Percentiles rank a stretch among this genome's conserved stretches.
Evolutionary conservation across 2,797 vertebrate species (phyloP).

Genomic region (Crotalus adamanteus): DNA sequence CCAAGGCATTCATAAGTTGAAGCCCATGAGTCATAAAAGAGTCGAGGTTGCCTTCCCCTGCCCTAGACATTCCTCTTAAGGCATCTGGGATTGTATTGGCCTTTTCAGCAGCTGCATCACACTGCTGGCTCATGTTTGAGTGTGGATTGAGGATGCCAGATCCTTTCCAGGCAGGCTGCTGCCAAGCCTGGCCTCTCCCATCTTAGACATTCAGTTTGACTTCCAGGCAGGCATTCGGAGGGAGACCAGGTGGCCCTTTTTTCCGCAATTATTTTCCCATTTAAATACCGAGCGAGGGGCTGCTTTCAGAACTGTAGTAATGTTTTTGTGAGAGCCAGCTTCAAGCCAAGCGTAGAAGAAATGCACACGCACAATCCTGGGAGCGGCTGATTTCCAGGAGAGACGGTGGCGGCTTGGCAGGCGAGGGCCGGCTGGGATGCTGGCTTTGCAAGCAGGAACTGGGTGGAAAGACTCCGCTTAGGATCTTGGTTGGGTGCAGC

Average conservation of each 20-base stretch:
- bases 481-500: background rate
- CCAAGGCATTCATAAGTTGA: too few relatives aligned
- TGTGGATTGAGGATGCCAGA: background rate
- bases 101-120: background rate
- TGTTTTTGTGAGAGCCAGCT: background rate
- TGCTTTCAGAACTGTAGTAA: rapidly evolving
- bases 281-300: background rate
- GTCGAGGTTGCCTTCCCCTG: too few relatives aligned
- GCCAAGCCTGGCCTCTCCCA: background rate
- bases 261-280: background rate
- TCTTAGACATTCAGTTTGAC: background rate
- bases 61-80: background rate
- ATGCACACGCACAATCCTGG: background rate
- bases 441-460: background rate
- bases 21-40: too few relatives aligned
- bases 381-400: background rate
- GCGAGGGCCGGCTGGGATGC: background rate
- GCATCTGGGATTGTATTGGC: background rate
- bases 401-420: background rate
- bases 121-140: background rate
- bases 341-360: background rate
- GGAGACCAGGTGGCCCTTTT: background rate
- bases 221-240: background rate
- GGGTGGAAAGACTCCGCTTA: background rate
- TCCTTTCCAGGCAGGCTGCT: background rate